Percentiles rank a stretch among this genome's conserved stretches.
These are phyloP conservation scores for Tholera decimalis DNA, from an alignment of 2,888 invertebrate species.

Conservation along the genomic window DNA sequence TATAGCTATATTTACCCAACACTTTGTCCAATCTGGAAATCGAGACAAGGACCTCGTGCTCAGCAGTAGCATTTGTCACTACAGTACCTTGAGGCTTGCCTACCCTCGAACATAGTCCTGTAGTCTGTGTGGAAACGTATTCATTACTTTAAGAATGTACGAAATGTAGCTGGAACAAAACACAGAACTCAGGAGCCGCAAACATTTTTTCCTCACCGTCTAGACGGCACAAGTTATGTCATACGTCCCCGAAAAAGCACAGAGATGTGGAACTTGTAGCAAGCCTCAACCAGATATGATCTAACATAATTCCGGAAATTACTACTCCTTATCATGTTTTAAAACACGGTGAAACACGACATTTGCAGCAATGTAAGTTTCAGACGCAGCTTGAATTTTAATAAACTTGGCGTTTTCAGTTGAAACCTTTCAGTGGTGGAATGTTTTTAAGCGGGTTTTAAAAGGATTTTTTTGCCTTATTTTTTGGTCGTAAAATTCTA, in stretches of 20 bases:
- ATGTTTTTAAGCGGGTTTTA: conserved; percentile 41
- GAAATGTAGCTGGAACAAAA: not conserved
- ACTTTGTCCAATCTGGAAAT: too few relatives aligned
- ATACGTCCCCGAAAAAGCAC: conserved; percentile 32
- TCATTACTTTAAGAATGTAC: not conserved
- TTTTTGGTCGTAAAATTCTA: conserved; percentile 1
- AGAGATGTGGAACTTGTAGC: conserved; percentile 30
- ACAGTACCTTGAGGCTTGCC: too few relatives aligned
- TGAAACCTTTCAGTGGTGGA: conserved; percentile 49
- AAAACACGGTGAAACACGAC: conserved; percentile 65
- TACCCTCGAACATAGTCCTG: not conserved
- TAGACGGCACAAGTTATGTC: conserved; percentile 40
- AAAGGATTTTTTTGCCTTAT: conserved; percentile 30
- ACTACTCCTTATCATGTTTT: conserved; percentile 64
- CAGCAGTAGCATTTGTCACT: too few relatives aligned
- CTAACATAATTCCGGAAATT: conserved; percentile 61
- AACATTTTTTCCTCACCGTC: conserved; percentile 33
- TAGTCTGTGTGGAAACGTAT: not conserved
- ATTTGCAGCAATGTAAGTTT: conserved; percentile 61
- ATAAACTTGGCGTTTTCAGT: conserved; percentile 49
- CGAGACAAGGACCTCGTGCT: too few relatives aligned
- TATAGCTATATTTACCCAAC: too few relatives aligned
- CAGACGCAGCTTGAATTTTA: conserved; percentile 58
- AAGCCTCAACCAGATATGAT: conserved; percentile 48
- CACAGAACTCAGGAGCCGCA: not conserved